Evolutionary conservation across 2,888 invertebrate genomes (phyloP).

Genomic region (Alitta virens): DNA sequence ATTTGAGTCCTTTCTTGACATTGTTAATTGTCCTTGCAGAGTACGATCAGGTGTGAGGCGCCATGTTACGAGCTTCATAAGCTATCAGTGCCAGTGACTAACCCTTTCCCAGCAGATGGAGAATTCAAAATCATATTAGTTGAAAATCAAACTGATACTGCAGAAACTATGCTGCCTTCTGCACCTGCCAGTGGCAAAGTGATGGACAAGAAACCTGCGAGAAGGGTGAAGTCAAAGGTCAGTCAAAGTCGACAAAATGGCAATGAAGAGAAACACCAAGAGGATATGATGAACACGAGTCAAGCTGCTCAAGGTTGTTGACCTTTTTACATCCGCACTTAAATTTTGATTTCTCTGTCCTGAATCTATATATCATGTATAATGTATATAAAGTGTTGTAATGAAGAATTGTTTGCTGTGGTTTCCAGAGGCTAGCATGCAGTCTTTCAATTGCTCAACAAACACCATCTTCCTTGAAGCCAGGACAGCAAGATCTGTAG

Average conservation of each 20-base stretch:
- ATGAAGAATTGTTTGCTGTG: too few relatives aligned
- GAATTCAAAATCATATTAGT: slow-evolving; percentile 50
- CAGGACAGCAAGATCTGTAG: slow-evolving; percentile 35
- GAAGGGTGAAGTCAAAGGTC: slow-evolving; percentile 36
- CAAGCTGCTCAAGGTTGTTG: too few relatives aligned
- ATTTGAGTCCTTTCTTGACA: too few relatives aligned
- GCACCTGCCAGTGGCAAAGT: slow-evolving; percentile 23
- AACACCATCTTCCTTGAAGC: slow-evolving; percentile 38
- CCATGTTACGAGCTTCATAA: slow-evolving; percentile 52
- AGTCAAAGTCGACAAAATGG: slow-evolving; percentile 36
- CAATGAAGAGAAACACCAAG: too few relatives aligned
- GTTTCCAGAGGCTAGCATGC: slow-evolving; percentile 30
- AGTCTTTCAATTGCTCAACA: slow-evolving; percentile 45
- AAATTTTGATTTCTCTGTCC: too few relatives aligned
- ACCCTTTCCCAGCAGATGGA: slow-evolving; percentile 51
- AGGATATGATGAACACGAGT: too few relatives aligned
- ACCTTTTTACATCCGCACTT: too few relatives aligned
- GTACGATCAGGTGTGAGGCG: slow-evolving; percentile 43
- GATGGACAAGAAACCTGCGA: slow-evolving; percentile 34
- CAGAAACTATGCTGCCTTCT: not conserved
- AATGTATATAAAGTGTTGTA: too few relatives aligned
- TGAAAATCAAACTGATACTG: slow-evolving; percentile 33
- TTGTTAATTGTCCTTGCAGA: slow-evolving; percentile 29
- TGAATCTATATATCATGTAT: too few relatives aligned
- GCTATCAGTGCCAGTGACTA: slow-evolving; percentile 44